These are phyloP conservation scores for Lepisosteus osseus DNA, from an alignment of 2,113 vertebrate species.

Conservation along the genomic window DNA sequence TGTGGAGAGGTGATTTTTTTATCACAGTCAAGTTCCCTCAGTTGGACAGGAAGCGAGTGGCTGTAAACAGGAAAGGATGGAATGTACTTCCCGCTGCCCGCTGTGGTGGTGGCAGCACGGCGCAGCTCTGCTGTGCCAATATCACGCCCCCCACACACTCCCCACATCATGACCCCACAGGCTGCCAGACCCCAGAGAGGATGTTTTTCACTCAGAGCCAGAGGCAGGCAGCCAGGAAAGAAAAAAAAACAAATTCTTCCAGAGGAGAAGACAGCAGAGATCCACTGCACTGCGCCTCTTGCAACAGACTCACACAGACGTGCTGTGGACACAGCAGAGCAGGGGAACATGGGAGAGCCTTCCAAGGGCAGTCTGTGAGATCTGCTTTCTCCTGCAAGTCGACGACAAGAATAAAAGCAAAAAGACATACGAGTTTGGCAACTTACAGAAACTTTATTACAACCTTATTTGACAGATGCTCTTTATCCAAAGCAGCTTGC, in stretches of 20 bases:
- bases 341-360: not conserved
- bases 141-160: slow-evolving; percentile 23
- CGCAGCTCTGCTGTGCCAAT: slow-evolving; percentile 64
- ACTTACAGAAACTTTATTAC: no score
- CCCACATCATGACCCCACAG: not conserved
- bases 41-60: slow-evolving; percentile 63
- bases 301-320: not conserved
- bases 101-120: slow-evolving; percentile 36
- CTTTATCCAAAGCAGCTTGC: no score
- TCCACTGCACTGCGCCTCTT: not conserved
- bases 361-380: no score
- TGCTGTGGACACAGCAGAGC: not conserved
- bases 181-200: slow-evolving; percentile 31
- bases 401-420: no score
- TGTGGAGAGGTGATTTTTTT: slow-evolving; percentile 22
- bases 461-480: no score
- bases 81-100: slow-evolving; percentile 71
- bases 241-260: slow-evolving; percentile 30
- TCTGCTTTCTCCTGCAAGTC: no score
- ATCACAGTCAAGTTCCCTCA: slow-evolving; percentile 57
- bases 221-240: slow-evolving; percentile 57
- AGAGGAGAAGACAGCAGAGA: not conserved
- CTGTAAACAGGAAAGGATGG: slow-evolving; percentile 72
- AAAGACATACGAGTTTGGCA: no score
- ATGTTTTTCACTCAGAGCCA: slow-evolving; percentile 59